Conservation (phyloP, 2,888 invertebrate species). For the Acanthosepion pharaonis region DNA sequence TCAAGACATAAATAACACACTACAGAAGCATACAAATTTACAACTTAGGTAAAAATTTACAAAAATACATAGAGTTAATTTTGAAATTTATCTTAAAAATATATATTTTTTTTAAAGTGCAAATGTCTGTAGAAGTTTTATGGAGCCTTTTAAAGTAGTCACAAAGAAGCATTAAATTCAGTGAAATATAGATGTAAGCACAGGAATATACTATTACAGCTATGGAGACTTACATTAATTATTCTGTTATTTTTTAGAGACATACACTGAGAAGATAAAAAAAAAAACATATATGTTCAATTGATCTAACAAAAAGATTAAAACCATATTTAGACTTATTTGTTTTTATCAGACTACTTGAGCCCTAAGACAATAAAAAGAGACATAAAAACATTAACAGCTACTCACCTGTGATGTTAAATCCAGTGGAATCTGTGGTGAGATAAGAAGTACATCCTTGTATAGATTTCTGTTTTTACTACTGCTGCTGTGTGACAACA, state of each 20-base stretch:
- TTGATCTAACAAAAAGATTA: not conserved
- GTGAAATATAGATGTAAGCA: constrained; percentile 18
- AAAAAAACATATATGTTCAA: not conserved
- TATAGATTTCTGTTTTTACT: constrained; percentile 33
- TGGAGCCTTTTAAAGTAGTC: constrained; percentile 33
- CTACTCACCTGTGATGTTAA: constrained; percentile 33
- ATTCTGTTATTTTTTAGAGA: constrained; percentile 25
- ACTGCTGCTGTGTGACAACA: constrained; percentile 22
- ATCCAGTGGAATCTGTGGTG: constrained; percentile 33
- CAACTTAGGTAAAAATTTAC: not conserved
- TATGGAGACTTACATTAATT: constrained; percentile 33
- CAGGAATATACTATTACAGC: not conserved
- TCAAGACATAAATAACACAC: not conserved
- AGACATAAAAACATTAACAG: not conserved
- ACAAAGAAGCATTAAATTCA: not conserved
- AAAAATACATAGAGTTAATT: not conserved
- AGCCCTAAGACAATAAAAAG: not conserved
- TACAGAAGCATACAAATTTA: not conserved
- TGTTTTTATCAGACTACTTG: constrained; percentile 33
- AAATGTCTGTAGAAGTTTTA: not conserved
- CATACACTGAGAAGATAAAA: not conserved
- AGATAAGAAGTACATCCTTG: constrained; percentile 33
- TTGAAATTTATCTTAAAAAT: not conserved
- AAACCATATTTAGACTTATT: not conserved
- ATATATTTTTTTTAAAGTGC: not conserved